Evolutionary conservation across 2,113 vertebrate species (phyloP), one percentile per base, ranked within the genome.

Genomic region (Drymodes brunneopygia): DNA sequence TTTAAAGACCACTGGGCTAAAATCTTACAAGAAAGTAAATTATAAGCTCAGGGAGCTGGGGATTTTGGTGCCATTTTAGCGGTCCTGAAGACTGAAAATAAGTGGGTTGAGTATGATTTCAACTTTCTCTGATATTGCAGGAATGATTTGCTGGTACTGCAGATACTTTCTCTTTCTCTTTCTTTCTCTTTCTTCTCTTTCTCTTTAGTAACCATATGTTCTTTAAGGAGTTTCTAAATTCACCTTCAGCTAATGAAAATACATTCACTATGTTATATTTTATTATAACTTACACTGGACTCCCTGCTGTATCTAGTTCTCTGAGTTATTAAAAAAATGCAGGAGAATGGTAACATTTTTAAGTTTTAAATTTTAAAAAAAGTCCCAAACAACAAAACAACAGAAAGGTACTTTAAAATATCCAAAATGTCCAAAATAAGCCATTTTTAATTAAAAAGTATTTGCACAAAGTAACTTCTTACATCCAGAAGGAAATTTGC

Each of bases 11-110:
- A 35, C 24, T 33, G 51, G 95, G 22, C 58, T 88, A 88, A 51
- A 91, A 90, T 80, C 15, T 70, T 77, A 7, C 36, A 21, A 88
- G 75, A 88, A 95, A 82, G 17, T 58, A 92, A 94, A 86, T 90
- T 50, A 94, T 88, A 95, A 94, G 66, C 71, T 92, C 54, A 54
- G 94, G 93, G 93, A 94, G 7, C 44, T 88, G 47, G 90, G 82
- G 81, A 90, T 65, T 94, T 91, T 93, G n/a, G 28, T 92, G 67
- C 71, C 88, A 78, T 93, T 95, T 94, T 80, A 88, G 19, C 67
- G 73, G 45, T 77, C 36, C 38, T 36, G 35, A 70, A 83, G 67
- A 77, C 42, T 44, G 29, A 47, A 20, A 83, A 29, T 51, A 83
- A 71, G 67, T 83, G 74, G 67, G 17, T 66, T 65, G 62, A 72